Evolutionary conservation across 2,797 vertebrate genomes (phyloP).

Genomic region (Sparus aurata): DNA sequence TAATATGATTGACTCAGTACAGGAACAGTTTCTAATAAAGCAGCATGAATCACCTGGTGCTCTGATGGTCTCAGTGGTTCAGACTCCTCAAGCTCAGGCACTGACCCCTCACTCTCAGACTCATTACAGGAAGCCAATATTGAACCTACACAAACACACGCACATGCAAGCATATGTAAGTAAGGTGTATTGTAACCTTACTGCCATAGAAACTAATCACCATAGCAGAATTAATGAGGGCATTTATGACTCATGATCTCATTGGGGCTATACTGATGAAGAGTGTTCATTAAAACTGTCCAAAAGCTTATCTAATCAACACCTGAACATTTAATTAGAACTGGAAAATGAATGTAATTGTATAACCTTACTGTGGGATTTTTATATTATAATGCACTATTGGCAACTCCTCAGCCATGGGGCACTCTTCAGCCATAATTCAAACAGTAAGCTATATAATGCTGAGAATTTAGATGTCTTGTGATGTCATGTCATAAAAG

Average conservation of each 20-base stretch:
- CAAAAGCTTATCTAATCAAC: slow-evolving; percentile 32
- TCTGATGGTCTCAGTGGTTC: slow-evolving; percentile 85
- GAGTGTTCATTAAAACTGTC: slow-evolving; percentile 31
- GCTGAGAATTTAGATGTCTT: not conserved
- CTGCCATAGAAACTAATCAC: slow-evolving; percentile 42
- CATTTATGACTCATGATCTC: slow-evolving; percentile 16
- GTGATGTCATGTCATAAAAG: slow-evolving; percentile 7
- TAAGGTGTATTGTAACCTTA: not conserved
- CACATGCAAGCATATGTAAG: slow-evolving; percentile 20
- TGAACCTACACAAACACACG: slow-evolving; percentile 56
- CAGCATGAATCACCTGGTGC: slow-evolving; percentile 83
- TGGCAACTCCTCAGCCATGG: not conserved
- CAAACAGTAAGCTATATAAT: not conserved
- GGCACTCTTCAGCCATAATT: slow-evolving; percentile 15
- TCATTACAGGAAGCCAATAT: slow-evolving; percentile 90
- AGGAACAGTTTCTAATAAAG: not conserved
- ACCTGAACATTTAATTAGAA: slow-evolving; percentile 34
- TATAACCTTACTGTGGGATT: slow-evolving; percentile 7
- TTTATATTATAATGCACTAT: not conserved
- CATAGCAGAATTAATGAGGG: slow-evolving; percentile 11
- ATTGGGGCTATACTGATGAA: slow-evolving; percentile 27
- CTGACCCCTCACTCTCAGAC: slow-evolving; percentile 93
- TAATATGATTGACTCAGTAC: not conserved
- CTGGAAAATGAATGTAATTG: slow-evolving; percentile 6
- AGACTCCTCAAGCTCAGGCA: slow-evolving; percentile 91